Evolutionary conservation across 2,797 vertebrate species (phyloP).

Genomic region (Fundulus diaphanus): DNA sequence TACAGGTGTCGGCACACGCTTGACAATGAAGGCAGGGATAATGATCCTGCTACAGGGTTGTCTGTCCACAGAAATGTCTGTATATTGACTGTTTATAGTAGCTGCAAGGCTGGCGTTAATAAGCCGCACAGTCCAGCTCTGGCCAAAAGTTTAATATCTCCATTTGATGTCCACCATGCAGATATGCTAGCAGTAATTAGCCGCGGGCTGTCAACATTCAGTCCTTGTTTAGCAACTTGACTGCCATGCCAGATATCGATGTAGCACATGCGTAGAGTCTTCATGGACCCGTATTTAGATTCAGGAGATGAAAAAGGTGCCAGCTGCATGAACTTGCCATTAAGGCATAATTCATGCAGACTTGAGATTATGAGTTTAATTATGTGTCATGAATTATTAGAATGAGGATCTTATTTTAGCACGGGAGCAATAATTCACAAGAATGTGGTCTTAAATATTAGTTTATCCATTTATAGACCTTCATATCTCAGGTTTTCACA

Average conservation of each 20-base stretch:
- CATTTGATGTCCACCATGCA: conserved; percentile 68
- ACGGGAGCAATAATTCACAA: conserved; percentile 56
- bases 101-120: conserved; percentile 62
- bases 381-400: conserved; percentile 72
- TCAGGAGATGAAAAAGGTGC: conserved; percentile 53
- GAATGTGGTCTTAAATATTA: conserved; percentile 71
- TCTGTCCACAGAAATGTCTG: conserved; percentile 63
- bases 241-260: conserved; percentile 52
- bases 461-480: conserved; percentile 67
- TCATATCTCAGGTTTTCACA: conserved; percentile 50
- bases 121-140: conserved; percentile 39
- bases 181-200: conserved; percentile 76
- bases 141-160: conserved; percentile 66
- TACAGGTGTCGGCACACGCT: conserved; percentile 51
- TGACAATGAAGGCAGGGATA: conserved; percentile 55
- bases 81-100: conserved; percentile 74
- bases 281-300: conserved; percentile 31
- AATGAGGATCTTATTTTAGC: conserved; percentile 65
- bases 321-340: conserved; percentile 61
- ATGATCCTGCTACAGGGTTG: conserved; percentile 65
- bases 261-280: conserved; percentile 25
- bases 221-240: conserved; percentile 64
- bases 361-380: conserved; percentile 64
- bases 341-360: conserved; percentile 57
- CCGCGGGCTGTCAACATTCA: conserved; percentile 65